Evolutionary conservation across 2,797 vertebrate species (phyloP).

Genomic region (Smutsia gigantea): DNA sequence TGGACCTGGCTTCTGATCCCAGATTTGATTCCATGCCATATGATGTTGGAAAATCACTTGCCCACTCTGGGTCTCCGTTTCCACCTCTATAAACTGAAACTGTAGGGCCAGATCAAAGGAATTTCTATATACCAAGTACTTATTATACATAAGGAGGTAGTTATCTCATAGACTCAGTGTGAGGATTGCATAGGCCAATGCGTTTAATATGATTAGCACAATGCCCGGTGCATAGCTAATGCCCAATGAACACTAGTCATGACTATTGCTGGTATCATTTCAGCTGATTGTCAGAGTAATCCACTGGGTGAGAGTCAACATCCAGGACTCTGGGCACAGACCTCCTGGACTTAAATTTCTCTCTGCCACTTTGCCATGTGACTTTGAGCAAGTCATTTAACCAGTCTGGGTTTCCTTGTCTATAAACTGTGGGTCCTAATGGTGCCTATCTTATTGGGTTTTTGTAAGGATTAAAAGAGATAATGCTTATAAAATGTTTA

Average conservation of each 20-base stretch:
- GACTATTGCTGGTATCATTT: not conserved
- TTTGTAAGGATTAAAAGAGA: not conserved
- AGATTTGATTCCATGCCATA: not conserved
- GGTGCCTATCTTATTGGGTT: not conserved
- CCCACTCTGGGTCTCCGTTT: not conserved
- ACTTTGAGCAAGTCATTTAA: not conserved
- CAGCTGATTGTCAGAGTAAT: not conserved
- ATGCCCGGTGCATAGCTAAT: not conserved
- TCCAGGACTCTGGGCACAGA: not conserved
- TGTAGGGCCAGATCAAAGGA: not conserved
- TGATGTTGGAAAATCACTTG: not conserved
- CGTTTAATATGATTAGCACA: rapidly evolving
- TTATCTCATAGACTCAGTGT: too few relatives aligned
- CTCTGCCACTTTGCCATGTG: not conserved
- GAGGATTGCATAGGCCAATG: not conserved
- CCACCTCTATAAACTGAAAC: not conserved
- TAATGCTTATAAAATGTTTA: not conserved
- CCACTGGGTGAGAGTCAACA: not conserved
- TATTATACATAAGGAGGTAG: not conserved
- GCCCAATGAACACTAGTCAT: not conserved
- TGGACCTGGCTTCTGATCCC: not conserved
- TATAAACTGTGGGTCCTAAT: not conserved
- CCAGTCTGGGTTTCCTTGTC: not conserved
- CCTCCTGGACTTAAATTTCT: not conserved
- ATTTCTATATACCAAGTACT: not conserved